Percentiles rank a stretch among this genome's conserved stretches.
Evolutionary conservation across 1,140 invertebrate species (phyloP).

Genomic region (Sycophaga agraensis): DNA sequence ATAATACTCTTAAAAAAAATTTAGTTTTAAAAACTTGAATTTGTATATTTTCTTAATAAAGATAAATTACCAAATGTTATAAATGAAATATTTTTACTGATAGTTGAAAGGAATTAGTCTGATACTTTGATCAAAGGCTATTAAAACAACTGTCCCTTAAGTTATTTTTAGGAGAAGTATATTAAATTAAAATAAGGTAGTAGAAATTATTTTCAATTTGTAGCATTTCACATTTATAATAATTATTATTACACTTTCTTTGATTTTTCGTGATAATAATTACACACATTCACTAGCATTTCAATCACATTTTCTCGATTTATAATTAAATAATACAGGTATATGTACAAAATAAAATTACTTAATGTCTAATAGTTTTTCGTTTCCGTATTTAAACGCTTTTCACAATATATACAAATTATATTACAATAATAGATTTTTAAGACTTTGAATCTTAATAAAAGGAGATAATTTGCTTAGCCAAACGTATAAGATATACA

Average conservation of each 20-base stretch:
- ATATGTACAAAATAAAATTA: conserved; percentile 44
- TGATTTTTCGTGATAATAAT: conserved; percentile 24
- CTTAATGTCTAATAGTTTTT: conserved; percentile 31
- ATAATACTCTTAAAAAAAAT: too few species aligned
- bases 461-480: conserved; percentile 2
- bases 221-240: background rate
- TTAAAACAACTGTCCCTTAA: too few species aligned
- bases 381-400: conserved; percentile 24
- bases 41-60: too few species aligned
- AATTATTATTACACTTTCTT: conserved; percentile 22
- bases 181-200: too few species aligned
- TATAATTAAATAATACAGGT: conserved; percentile 37
- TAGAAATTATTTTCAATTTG: too few species aligned
- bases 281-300: conserved; percentile 51
- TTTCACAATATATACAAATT: conserved; percentile 46
- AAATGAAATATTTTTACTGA: too few species aligned
- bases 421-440: conserved; percentile 29
- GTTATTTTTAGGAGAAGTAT: too few species aligned
- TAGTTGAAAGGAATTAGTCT: too few species aligned
- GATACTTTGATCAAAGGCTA: too few species aligned
- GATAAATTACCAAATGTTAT: too few species aligned
- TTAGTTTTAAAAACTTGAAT: too few species aligned
- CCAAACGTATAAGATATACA: background rate
- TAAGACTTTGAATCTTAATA: background rate
- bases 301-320: conserved; percentile 51